A percentile compares a stretch with the other conserved stretches of the same genome.
phyloP scores from a whole-genome alignment of 1,140 invertebrate genomes.

The Drosophila guanche region DNA sequence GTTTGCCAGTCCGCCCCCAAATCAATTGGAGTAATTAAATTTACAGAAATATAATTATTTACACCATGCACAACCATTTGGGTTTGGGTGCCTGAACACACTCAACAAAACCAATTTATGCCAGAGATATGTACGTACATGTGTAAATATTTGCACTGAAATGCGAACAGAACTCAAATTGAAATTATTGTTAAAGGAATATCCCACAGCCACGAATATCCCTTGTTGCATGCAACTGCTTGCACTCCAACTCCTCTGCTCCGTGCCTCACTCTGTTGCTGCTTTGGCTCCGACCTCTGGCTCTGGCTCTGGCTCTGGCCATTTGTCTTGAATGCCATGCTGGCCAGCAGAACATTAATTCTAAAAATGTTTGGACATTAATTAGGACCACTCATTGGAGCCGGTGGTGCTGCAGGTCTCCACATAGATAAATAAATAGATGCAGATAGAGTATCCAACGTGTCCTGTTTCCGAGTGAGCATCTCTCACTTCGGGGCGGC shows the following conservation, averaged over 20 bases:
- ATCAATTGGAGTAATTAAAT: conserved; percentile 65
- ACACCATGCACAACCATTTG: conserved; percentile 45
- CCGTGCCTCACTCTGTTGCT: conserved; percentile 1
- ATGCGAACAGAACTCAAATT: conserved; percentile 60
- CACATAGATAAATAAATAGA: background rate
- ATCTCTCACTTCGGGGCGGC: conserved; percentile 38
- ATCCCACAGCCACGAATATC: too few species aligned
- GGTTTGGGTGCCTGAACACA: conserved; percentile 26
- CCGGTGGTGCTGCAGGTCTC: conserved; percentile 7
- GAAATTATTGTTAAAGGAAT: conserved; percentile 60
- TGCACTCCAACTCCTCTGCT: too few species aligned
- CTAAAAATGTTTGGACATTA: conserved; percentile 61
- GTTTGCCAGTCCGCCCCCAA: background rate
- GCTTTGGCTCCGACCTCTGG: conserved; percentile 32
- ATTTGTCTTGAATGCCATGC: conserved; percentile 47
- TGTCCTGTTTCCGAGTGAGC: conserved; percentile 1
- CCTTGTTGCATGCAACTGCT: too few species aligned
- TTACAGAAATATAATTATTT: conserved; percentile 73
- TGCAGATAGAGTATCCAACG: conserved; percentile 9
- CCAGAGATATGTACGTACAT: conserved; percentile 38
- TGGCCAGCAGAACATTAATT: conserved; percentile 54
- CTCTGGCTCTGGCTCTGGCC: too few species aligned
- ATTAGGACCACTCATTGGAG: conserved; percentile 30
- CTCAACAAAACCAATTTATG: conserved; percentile 68
- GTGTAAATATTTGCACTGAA: conserved; percentile 73